phyloP scores from a whole-genome alignment of 1,140 invertebrate genomes.

The Streblospio benedicti region DNA sequence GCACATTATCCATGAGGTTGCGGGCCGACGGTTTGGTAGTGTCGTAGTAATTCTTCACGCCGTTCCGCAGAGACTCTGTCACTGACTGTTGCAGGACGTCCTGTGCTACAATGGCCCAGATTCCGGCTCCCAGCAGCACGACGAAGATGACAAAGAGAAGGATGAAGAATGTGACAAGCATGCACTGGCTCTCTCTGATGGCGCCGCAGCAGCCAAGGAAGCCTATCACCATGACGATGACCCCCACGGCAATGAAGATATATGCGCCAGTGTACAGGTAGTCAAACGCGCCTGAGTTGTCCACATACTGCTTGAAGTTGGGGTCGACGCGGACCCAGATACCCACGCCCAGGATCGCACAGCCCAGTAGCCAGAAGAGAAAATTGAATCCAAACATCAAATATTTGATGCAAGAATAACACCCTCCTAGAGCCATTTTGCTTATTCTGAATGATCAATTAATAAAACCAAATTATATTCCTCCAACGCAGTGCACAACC shows the following conservation, averaged over 20 bases:
- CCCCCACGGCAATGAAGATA: constrained; percentile 67
- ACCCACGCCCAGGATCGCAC: constrained; percentile 62
- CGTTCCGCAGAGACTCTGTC: constrained; percentile 18
- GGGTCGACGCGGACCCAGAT: constrained; percentile 65
- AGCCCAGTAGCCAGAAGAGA: constrained; percentile 56
- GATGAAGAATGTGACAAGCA: constrained; percentile 59
- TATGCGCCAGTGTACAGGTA: constrained; percentile 35
- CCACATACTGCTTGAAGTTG: constrained; percentile 31
- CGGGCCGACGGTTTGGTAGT: constrained; percentile 4
- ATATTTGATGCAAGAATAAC: constrained; percentile 46
- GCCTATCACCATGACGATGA: constrained; percentile 71
- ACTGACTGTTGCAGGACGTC: constrained; percentile 21
- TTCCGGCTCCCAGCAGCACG: constrained; percentile 37
- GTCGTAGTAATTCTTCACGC: constrained; percentile 21
- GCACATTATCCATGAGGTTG: constrained; percentile 31
- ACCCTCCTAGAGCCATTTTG: constrained; percentile 36
- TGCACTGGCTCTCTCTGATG: constrained; percentile 73
- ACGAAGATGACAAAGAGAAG: constrained; percentile 42
- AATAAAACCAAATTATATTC: no score
- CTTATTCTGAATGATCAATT: no score
- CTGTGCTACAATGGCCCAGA: constrained; percentile 39
- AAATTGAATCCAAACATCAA: constrained; percentile 49
- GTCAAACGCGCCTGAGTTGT: constrained; percentile 28
- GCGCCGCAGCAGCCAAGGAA: constrained; percentile 87
- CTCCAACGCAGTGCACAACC: no score